Evolutionary conservation across 2,113 vertebrate species (phyloP).

Genomic region (Himantopus leucocephalus): DNA sequence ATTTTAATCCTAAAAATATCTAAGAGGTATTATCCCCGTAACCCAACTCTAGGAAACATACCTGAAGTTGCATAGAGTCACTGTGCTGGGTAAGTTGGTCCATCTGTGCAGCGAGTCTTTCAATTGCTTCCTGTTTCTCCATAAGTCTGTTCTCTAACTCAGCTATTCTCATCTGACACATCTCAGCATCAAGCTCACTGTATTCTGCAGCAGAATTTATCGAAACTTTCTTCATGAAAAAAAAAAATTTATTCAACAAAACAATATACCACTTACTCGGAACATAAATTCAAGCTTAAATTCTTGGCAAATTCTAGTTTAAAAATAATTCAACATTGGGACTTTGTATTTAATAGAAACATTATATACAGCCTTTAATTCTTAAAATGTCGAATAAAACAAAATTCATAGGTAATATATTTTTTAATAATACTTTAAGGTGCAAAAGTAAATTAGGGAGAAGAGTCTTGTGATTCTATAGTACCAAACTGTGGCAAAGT

Average conservation of each 20-base stretch:
- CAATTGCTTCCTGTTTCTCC: neutral
- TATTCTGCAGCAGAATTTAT: neutral
- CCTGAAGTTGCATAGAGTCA: neutral
- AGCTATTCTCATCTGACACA: neutral
- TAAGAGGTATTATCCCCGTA: neutral
- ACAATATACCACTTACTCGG: neutral
- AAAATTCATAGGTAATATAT: neutral
- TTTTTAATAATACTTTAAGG: neutral
- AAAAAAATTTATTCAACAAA: neutral
- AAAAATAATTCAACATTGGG: neutral
- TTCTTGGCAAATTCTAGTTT: neutral
- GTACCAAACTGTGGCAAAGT: neutral
- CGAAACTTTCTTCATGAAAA: neutral
- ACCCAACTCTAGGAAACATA: neutral
- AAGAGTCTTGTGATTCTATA: neutral
- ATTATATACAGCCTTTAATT: neutral
- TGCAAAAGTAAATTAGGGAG: neutral
- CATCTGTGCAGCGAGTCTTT: neutral
- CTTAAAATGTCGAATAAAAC: neutral
- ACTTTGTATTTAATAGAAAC: neutral
- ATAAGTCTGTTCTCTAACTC: constrained; percentile 31
- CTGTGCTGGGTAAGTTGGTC: neutral
- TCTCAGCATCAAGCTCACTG: neutral
- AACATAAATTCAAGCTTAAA: neutral
- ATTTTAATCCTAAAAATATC: no score